phyloP scores from a whole-genome alignment of 1,140 invertebrate species.

The Heterodera carotae region DNA sequence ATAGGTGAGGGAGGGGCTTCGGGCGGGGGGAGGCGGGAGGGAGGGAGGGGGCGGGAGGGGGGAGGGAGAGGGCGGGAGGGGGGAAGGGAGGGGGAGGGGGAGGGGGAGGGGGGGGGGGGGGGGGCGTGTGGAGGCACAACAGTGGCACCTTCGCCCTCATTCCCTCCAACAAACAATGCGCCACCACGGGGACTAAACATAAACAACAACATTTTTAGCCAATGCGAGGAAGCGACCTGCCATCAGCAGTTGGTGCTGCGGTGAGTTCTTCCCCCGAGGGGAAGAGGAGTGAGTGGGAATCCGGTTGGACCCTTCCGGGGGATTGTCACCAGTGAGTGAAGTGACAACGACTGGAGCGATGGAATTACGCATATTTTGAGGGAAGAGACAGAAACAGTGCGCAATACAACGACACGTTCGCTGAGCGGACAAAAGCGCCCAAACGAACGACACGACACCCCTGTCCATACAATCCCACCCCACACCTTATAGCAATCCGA shows the following conservation, averaged over 20 bases:
- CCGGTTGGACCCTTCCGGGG: constrained; percentile 4
- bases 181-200: neutral
- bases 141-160: too few species aligned
- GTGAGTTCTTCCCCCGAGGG: neutral
- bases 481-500: neutral
- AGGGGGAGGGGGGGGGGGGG: too few species aligned
- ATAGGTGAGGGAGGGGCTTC: neutral
- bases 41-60: too few species aligned
- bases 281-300: neutral
- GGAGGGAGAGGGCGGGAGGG: too few species aligned
- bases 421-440: constrained; percentile 2
- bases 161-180: too few species aligned
- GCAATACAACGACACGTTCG: neutral
- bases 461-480: neutral
- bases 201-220: neutral
- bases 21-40: too few species aligned
- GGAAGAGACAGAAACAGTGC: neutral
- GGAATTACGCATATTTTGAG: constrained; percentile 7
- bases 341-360: neutral
- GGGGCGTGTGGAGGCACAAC: too few species aligned
- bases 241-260: neutral
- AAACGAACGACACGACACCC: neutral
- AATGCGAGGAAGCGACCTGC: neutral
- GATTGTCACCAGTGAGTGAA: constrained; percentile 6
- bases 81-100: too few species aligned